phyloP scores from a whole-genome alignment of 2,113 vertebrate species.

The Zapornia atra region DNA sequence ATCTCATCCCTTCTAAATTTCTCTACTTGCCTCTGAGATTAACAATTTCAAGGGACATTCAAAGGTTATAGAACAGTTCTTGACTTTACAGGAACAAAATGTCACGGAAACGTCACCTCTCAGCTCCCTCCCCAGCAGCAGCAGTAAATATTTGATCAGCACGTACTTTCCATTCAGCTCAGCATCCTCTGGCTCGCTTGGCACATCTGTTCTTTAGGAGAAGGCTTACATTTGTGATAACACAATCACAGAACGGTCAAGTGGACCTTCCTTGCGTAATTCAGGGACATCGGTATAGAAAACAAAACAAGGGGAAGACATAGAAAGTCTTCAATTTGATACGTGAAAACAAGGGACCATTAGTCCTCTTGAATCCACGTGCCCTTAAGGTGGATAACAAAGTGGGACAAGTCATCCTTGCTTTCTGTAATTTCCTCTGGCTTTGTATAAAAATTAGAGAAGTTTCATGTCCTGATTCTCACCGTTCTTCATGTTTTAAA shows the following conservation, averaged over 20 bases:
- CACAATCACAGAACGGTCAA: background rate
- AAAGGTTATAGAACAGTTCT: conserved; percentile 40
- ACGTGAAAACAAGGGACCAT: background rate
- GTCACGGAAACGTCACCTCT: conserved; percentile 30
- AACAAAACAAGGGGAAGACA: background rate
- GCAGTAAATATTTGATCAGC: conserved; percentile 38
- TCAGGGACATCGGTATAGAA: background rate
- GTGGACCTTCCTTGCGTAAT: background rate
- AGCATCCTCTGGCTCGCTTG: background rate
- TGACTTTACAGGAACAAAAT: conserved; percentile 50
- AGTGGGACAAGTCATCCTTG: background rate
- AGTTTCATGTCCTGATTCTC: background rate
- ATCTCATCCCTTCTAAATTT: background rate
- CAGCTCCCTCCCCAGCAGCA: background rate
- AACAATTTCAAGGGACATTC: conserved; percentile 13
- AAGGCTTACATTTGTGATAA: background rate
- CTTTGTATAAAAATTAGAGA: background rate
- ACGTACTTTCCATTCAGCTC: conserved; percentile 40
- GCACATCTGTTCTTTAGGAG: background rate
- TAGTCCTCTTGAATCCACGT: background rate
- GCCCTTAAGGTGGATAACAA: background rate
- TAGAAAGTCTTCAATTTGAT: background rate
- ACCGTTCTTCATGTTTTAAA: background rate
- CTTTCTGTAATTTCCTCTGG: background rate
- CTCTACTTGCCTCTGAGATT: background rate